Percentiles rank a stretch among this genome's conserved stretches.
Evolutionary conservation across 2,797 vertebrate species (phyloP).

Genomic region (Remorina albescens): DNA sequence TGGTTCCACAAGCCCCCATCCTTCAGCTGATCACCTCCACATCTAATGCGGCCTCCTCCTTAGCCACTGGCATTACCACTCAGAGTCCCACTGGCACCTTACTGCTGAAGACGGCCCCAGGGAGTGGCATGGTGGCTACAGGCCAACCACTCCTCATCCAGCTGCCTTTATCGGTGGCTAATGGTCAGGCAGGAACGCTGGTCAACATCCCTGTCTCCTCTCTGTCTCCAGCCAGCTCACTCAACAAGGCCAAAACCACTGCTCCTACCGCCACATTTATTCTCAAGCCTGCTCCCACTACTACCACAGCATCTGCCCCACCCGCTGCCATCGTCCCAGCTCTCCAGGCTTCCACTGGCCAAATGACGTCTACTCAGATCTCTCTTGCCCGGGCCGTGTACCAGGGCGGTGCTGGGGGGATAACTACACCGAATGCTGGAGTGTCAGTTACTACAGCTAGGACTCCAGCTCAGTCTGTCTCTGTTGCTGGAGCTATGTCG

Average conservation of each 20-base stretch:
- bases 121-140: slow-evolving; percentile 82
- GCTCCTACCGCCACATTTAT: slow-evolving; percentile 83
- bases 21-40: slow-evolving; percentile 82
- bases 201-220: slow-evolving; percentile 86
- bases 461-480: slow-evolving; percentile 78
- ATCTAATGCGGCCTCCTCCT: slow-evolving; percentile 70
- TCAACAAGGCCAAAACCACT: slow-evolving; percentile 84
- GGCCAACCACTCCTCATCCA: slow-evolving; percentile 88
- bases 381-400: slow-evolving; percentile 82
- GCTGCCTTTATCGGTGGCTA: slow-evolving; percentile 83
- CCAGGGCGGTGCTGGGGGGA: slow-evolving; percentile 81
- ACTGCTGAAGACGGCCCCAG: slow-evolving; percentile 78
- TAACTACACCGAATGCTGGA: slow-evolving; percentile 82
- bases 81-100: slow-evolving; percentile 81
- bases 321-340: slow-evolving; percentile 61
- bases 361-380: slow-evolving; percentile 73
- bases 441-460: slow-evolving; percentile 84
- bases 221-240: slow-evolving; percentile 75
- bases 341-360: slow-evolving; percentile 70
- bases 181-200: slow-evolving; percentile 81
- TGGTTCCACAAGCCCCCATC: slow-evolving; percentile 83
- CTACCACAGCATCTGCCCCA: slow-evolving; percentile 56
- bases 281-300: slow-evolving; percentile 73
- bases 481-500: slow-evolving; percentile 83
- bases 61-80: slow-evolving; percentile 77